phyloP scores from a whole-genome alignment of 2,797 vertebrate genomes.

The Bradypodion pumilum region DNA sequence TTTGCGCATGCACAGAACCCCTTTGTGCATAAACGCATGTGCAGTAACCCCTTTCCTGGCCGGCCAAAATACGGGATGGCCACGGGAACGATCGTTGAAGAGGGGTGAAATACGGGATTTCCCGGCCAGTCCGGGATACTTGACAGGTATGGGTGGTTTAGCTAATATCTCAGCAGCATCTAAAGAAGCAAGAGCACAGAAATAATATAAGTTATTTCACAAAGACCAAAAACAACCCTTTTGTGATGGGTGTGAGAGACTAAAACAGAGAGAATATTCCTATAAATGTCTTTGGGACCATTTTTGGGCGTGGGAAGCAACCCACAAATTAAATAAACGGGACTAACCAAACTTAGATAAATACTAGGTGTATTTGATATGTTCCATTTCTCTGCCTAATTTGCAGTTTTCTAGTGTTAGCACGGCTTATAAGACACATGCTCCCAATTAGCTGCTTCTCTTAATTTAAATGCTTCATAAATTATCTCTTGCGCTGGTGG shows the following conservation, averaged over 20 bases:
- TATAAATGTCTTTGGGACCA: no score
- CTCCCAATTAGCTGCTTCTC: constrained; percentile 98
- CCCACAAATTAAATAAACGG: neutral
- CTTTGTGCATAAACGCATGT: no score
- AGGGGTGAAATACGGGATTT: no score
- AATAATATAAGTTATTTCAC: neutral
- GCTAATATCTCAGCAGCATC: neutral
- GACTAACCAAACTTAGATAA: neutral
- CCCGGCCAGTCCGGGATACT: no score
- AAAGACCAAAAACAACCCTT: neutral
- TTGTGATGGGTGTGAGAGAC: no score
- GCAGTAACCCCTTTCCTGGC: no score
- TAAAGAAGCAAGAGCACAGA: neutral
- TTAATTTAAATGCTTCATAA: constrained; percentile 99
- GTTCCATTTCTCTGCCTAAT: constrained; percentile 75
- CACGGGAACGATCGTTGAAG: no score
- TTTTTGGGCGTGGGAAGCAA: neutral
- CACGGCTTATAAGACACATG: constrained; percentile 96
- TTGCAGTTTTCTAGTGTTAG: constrained; percentile 86
- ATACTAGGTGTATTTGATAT: constrained; percentile 8
- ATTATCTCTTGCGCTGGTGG: constrained; percentile 92
- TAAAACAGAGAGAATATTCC: no score
- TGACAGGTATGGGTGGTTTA: no score
- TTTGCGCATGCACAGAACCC: no score
- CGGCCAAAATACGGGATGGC: no score